These are phyloP conservation scores for Beris chalybata DNA, from an alignment of 2,888 invertebrate species.

Conservation along the genomic window DNA sequence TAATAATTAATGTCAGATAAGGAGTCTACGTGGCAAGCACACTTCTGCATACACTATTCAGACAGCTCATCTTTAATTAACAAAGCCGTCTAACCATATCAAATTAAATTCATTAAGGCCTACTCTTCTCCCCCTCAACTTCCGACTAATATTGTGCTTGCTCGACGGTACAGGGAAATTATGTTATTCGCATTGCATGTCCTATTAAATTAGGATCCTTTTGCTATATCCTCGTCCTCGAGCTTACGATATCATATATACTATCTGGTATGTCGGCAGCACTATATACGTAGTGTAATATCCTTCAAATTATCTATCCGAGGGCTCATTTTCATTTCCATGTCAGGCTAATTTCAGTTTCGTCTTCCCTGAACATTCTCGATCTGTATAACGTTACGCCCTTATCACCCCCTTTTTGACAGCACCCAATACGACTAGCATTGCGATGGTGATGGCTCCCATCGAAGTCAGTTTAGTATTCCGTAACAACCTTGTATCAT, in stretches of 20 bases:
- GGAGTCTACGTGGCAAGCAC: too few species aligned
- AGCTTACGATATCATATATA: too few species aligned
- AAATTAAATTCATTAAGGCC: conserved; percentile 31
- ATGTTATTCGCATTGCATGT: conserved; percentile 25
- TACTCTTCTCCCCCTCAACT: neutral
- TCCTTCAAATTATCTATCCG: conserved; percentile 23
- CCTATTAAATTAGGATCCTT: conserved; percentile 25
- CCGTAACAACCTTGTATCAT: too few species aligned
- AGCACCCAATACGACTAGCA: conserved; percentile 24
- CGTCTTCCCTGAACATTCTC: neutral
- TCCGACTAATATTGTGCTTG: conserved; percentile 14
- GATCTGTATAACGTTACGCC: neutral
- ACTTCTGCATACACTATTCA: conserved; percentile 2
- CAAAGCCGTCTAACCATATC: conserved; percentile 29
- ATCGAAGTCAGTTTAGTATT: conserved; percentile 17
- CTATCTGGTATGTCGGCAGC: too few species aligned
- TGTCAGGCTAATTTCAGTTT: conserved; percentile 24
- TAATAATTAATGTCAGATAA: too few species aligned
- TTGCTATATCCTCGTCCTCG: neutral
- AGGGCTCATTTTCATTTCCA: conserved; percentile 27
- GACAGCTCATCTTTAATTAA: conserved; percentile 32
- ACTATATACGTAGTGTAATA: conserved; percentile 3
- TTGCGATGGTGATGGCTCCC: conserved; percentile 28
- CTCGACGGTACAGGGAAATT: conserved; percentile 20
- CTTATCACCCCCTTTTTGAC: conserved; percentile 7